These are phyloP conservation scores for Entomyzon cyanotis DNA, from an alignment of 2,113 vertebrate species.

Conservation along the genomic window DNA sequence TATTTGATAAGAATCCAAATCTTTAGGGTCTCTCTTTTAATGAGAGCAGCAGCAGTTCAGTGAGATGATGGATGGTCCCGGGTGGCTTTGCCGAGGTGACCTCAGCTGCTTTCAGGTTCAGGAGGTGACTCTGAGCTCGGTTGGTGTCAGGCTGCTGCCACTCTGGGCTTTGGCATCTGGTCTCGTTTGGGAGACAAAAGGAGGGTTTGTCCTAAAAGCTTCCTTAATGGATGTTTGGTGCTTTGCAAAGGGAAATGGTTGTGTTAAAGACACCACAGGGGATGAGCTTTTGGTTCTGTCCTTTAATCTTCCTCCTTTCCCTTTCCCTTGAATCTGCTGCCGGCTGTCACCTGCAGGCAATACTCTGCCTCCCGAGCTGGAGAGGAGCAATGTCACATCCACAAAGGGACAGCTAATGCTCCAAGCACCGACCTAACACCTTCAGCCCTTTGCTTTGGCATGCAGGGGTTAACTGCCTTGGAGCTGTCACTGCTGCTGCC, in stretches of 20 bases:
- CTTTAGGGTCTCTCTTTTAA: not conserved
- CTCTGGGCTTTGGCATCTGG: not conserved
- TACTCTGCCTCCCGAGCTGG: not conserved
- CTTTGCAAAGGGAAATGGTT: not conserved
- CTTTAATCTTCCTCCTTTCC: not conserved
- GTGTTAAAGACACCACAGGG: not conserved
- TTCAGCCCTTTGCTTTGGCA: not conserved
- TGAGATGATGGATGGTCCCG: not conserved
- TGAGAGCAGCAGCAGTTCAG: not conserved
- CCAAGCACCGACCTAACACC: not conserved
- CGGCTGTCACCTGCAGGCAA: not conserved
- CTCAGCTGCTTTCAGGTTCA: not conserved
- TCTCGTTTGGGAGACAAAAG: not conserved
- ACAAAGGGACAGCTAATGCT: accelerated
- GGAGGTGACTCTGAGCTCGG: too few relatives aligned
- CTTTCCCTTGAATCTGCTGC: not conserved
- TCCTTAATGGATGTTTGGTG: not conserved
- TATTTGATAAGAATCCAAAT: not conserved
- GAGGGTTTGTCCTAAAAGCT: not conserved
- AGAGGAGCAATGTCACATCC: not conserved
- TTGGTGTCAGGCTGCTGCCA: not conserved
- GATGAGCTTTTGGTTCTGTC: not conserved
- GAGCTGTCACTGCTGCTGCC: not conserved
- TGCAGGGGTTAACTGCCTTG: accelerated
- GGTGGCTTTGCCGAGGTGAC: not conserved